Base-by-base conservation (phyloP, 2,888 invertebrate genomes). In the Eumacrocentrus americanus region DNA sequence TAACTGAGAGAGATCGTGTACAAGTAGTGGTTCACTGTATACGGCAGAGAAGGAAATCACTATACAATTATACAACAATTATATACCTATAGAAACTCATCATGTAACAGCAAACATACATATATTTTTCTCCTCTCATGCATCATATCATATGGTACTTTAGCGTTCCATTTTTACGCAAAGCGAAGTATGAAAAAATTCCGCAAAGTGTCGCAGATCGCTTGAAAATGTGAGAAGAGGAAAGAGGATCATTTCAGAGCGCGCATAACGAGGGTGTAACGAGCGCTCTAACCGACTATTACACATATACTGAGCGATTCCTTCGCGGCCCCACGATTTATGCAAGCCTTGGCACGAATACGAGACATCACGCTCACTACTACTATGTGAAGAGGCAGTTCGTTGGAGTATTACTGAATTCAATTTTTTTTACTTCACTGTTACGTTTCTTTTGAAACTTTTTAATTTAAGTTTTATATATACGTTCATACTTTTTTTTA, bases 281-380 rank as follows among this genome's bases (percentile, higher is more conserved):
- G 29, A 29, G 29, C 29, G 40, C 42, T 18, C 14, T 44, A 20
- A 57, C 47, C 44, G 12, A 46, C 46, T 18, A 9, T 23, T 23
- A 46, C 12, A 23, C 22, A n/a, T 20, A 44, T 22, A 34, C 50
- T 57, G 58, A 53, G 54, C 61, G 60, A 65, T 50, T 53, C 52
- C 67, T 63, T 64, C 53, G 65, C 67, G 61, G 60, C 64, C 61
- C 52, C 67, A 72, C 22, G 11, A 74, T 74, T 67, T 73, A 75
- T 75, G 67, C 72, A 63, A 70, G 70, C 75, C 75, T 75, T 75
- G 75, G 75, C 75, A 75, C 74, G 67, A 68, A 68, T 75, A 70
- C 60, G 55, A 25, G 40, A 47, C 48, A 22, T 47, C 48, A 57
- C 34, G 22, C 22, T 44, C 53, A 58, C 18, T 16, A 50, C 5